Conservation (phyloP, 2,797 vertebrate species). For the Chanos chanos region DNA sequence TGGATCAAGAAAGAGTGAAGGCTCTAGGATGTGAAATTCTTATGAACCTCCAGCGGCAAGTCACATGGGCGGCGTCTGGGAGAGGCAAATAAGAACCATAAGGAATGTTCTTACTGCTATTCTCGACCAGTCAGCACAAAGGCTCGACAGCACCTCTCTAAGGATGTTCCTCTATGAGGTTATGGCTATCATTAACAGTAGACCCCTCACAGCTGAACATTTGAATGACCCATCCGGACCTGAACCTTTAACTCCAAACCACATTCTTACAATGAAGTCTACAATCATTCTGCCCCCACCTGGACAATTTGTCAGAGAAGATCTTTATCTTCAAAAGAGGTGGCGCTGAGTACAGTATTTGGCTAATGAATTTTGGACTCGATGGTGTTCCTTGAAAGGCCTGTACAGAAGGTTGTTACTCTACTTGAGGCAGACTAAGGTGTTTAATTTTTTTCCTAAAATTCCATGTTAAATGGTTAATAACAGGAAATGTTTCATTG, state of each 20-base stretch:
- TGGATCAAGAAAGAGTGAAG: too few species aligned
- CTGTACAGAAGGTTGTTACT: conserved; percentile 31
- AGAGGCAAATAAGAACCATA: background rate
- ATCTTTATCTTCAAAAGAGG: conserved; percentile 23
- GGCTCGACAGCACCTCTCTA: background rate
- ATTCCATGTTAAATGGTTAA: too few species aligned
- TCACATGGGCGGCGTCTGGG: background rate
- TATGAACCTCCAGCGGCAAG: too few species aligned
- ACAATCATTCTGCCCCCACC: conserved; percentile 21
- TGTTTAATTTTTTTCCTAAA: background rate
- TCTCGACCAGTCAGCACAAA: background rate
- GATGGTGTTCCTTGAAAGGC: conserved; percentile 22
- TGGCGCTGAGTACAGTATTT: conserved; percentile 21
- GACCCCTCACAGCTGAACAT: conserved; percentile 14
- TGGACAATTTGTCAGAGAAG: conserved; percentile 20
- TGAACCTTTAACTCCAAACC: conserved; percentile 31
- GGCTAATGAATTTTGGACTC: conserved; percentile 24
- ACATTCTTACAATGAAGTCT: conserved; percentile 34
- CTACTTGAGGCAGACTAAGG: conserved; percentile 20
- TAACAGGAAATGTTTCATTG: too few species aligned
- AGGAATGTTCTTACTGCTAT: background rate
- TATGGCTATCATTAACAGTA: conserved; percentile 9
- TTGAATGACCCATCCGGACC: conserved; percentile 23
- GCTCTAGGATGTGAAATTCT: too few species aligned
- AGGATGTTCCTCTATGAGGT: background rate